Evolutionary conservation across 2,888 invertebrate species (phyloP).

Genomic region (Dendrolimus pini): DNA sequence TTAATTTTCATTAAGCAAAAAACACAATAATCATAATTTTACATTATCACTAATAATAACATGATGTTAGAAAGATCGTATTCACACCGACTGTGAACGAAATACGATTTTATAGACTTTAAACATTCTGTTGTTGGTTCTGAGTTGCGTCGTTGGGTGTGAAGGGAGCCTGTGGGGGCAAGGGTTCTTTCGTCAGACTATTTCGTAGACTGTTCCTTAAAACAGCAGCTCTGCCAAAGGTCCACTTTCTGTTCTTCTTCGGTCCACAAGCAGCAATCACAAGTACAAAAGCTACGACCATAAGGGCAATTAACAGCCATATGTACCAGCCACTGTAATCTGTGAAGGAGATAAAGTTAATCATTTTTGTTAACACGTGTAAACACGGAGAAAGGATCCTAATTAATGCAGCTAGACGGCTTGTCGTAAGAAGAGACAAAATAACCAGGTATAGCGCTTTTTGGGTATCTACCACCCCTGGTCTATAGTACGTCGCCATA

Average conservation of each 20-base stretch:
- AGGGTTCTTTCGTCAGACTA: slow-evolving; percentile 29
- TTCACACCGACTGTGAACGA: slow-evolving; percentile 11
- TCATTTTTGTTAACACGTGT: too few relatives aligned
- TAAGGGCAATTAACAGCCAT: slow-evolving; percentile 9
- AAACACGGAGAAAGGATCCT: too few relatives aligned
- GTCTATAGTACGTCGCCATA: neutral
- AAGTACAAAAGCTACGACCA: slow-evolving; percentile 20
- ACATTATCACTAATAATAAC: too few relatives aligned
- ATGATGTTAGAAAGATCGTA: too few relatives aligned
- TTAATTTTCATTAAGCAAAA: too few relatives aligned
- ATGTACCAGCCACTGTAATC: neutral
- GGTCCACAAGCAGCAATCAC: slow-evolving; percentile 24
- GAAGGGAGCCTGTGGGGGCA: slow-evolving; percentile 6
- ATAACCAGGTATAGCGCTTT: too few relatives aligned
- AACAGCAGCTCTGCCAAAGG: slow-evolving; percentile 21
- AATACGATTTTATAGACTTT: neutral
- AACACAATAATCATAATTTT: too few relatives aligned
- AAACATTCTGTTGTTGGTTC: neutral
- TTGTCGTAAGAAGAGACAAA: too few relatives aligned
- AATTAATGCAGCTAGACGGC: too few relatives aligned
- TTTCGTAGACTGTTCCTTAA: slow-evolving; percentile 28
- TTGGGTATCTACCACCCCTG: too few relatives aligned
- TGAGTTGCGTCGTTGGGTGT: neutral
- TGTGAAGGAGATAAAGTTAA: slow-evolving; percentile 1
- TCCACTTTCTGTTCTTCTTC: slow-evolving; percentile 44